These are phyloP conservation scores for Meliscaeva auricollis DNA, from an alignment of 2,888 invertebrate species.

Conservation along the genomic window DNA sequence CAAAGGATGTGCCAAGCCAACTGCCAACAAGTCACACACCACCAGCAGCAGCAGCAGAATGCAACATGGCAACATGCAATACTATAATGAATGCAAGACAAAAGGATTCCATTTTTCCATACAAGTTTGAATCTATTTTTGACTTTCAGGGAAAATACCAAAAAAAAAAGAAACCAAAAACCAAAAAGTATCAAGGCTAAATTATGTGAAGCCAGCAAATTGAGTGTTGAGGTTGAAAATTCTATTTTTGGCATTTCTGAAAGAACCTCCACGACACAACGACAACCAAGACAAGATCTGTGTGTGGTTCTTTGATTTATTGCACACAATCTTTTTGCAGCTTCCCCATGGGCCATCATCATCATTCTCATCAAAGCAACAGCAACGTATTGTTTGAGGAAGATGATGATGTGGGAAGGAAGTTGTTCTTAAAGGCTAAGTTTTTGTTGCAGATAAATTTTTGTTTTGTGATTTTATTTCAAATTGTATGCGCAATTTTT, in stretches of 20 bases:
- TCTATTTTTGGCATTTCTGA: slow-evolving; percentile 39
- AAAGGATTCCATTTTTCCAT: slow-evolving; percentile 18
- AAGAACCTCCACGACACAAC: background rate
- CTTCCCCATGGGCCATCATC: slow-evolving; percentile 17
- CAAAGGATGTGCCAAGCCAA: slow-evolving; percentile 50
- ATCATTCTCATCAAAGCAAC: background rate
- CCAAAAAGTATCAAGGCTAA: slow-evolving; percentile 26
- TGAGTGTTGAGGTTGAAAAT: slow-evolving; percentile 44
- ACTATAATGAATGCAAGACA: slow-evolving; percentile 13
- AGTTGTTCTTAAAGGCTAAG: slow-evolving; percentile 3
- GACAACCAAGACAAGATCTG: too few relatives aligned
- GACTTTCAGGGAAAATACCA: background rate
- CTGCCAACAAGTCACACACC: slow-evolving; percentile 38
- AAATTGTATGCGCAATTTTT: background rate
- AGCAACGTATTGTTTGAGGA: background rate
- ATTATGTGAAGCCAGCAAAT: slow-evolving; percentile 21
- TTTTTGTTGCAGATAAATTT: slow-evolving; percentile 14
- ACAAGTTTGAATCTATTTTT: slow-evolving; percentile 14
- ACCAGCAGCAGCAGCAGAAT: background rate
- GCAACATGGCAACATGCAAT: slow-evolving; percentile 40
- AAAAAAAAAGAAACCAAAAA: background rate
- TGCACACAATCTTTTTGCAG: background rate
- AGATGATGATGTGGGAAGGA: background rate
- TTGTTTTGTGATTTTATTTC: slow-evolving; percentile 2
- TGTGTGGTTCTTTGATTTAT: slow-evolving; percentile 45